These are phyloP conservation scores for Aplysina aerophoba DNA, from an alignment of 37 sponge, comb jelly and placozoan genomes.

Conservation along the genomic window DNA sequence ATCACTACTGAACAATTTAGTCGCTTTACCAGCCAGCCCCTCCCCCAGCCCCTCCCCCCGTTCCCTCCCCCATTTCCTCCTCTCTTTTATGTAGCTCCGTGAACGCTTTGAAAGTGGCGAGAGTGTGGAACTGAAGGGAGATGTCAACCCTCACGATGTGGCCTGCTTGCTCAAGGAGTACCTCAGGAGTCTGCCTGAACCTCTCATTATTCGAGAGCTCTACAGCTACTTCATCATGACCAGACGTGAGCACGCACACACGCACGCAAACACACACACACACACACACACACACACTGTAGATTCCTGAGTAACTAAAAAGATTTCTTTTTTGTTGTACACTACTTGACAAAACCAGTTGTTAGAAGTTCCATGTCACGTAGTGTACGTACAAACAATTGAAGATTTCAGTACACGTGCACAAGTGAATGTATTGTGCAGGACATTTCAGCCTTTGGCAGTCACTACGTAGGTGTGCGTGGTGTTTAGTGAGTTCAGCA, in stretches of 20 bases:
- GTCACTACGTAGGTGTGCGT: no score
- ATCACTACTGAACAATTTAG: no score
- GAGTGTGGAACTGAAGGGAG: constrained; percentile 62
- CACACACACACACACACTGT: no score
- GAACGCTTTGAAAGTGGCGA: constrained; percentile 64
- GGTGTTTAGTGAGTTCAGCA: not conserved
- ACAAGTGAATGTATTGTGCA: no score
- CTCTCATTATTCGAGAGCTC: constrained; percentile 81
- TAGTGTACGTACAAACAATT: no score
- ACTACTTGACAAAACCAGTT: no score
- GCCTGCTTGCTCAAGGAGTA: constrained; percentile 85
- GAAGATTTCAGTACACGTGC: no score
- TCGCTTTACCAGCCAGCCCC: not conserved
- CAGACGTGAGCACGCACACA: constrained; percentile 58
- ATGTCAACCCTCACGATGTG: constrained; percentile 87
- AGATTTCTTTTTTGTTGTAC: no score
- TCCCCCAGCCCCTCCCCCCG: constrained; percentile 26
- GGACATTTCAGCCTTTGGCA: no score
- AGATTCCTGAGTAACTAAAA: no score
- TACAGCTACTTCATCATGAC: constrained; percentile 74
- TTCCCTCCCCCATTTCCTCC: constrained; percentile 1
- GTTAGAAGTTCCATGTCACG: no score
- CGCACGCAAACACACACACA: no score
- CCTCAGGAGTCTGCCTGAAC: constrained; percentile 85
- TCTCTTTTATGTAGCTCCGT: constrained; percentile 61